A percentile compares a stretch with the other conserved stretches of the same genome.
Evolutionary conservation across 2,888 invertebrate genomes (phyloP).

Genomic region (Cataglyphis albicans): DNA sequence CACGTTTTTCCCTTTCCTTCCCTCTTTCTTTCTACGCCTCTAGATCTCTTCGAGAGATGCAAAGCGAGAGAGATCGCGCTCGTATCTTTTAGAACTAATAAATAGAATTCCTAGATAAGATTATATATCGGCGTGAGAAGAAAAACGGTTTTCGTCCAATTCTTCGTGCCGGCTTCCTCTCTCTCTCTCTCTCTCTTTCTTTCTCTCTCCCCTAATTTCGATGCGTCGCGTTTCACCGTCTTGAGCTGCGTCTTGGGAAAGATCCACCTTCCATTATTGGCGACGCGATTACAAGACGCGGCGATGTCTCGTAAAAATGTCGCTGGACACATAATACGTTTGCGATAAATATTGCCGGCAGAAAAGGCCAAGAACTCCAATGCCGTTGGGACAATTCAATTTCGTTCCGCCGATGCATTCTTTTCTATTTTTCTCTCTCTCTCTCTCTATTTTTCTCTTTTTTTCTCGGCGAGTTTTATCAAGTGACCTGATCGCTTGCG

Average conservation of each 20-base stretch:
- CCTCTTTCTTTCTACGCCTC: not conserved
- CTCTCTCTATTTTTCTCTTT: not conserved
- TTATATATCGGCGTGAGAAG: conserved; percentile 27
- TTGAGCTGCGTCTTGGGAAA: conserved; percentile 21
- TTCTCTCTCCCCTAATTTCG: conserved; percentile 38
- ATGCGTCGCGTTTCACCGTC: conserved; percentile 40
- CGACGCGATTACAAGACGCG: conserved; percentile 53
- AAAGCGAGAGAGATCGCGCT: conserved; percentile 26
- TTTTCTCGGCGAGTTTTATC: conserved; percentile 38
- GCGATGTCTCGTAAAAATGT: conserved; percentile 44
- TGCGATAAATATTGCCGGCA: conserved; percentile 63
- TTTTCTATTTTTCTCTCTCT: not conserved
- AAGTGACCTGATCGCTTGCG: conserved; percentile 34
- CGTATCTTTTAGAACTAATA: conserved; percentile 51
- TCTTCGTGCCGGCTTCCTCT: conserved; percentile 1
- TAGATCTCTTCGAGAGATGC: not conserved
- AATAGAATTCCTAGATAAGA: conserved; percentile 56
- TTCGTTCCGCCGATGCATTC: conserved; percentile 36
- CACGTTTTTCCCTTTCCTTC: not conserved
- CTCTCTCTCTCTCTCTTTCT: too few relatives aligned
- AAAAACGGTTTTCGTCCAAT: conserved; percentile 56
- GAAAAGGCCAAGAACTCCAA: conserved; percentile 29
- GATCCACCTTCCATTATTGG: conserved; percentile 49
- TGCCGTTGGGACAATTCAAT: conserved; percentile 56
- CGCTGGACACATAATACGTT: conserved; percentile 47